Evolutionary conservation across 2,797 vertebrate species (phyloP).

Genomic region (Pipistrellus pygmaeus): DNA sequence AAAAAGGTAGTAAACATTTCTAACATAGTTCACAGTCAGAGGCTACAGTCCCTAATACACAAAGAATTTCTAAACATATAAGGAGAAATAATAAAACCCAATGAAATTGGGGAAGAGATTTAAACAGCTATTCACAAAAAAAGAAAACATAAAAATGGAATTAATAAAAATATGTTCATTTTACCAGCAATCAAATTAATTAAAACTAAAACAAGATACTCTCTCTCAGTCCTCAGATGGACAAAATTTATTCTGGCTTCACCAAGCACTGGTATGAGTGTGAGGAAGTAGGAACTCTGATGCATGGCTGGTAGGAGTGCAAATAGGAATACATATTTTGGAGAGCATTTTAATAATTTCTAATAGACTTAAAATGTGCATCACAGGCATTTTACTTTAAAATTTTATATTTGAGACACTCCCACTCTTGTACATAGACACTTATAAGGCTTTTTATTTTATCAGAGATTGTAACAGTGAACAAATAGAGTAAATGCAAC

Average conservation of each 20-base stretch:
- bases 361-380: no score
- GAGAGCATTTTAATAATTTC: no score
- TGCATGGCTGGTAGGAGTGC: no score
- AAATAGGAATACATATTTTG: no score
- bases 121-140: neutral
- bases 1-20: neutral
- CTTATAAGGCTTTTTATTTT: neutral
- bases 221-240: neutral
- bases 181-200: neutral
- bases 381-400: neutral
- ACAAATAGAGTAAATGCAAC: neutral
- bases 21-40: neutral
- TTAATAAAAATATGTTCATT: neutral
- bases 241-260: neutral
- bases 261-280: neutral
- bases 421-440: neutral
- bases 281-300: neutral
- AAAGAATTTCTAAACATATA: neutral
- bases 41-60: neutral
- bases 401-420: neutral
- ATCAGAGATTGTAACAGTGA: neutral
- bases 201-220: neutral
- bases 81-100: no score
- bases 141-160: neutral
- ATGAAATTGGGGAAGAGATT: neutral